Base-by-base conservation (phyloP, 1,140 invertebrate species). In the Eriocheir sinensis region DNA sequence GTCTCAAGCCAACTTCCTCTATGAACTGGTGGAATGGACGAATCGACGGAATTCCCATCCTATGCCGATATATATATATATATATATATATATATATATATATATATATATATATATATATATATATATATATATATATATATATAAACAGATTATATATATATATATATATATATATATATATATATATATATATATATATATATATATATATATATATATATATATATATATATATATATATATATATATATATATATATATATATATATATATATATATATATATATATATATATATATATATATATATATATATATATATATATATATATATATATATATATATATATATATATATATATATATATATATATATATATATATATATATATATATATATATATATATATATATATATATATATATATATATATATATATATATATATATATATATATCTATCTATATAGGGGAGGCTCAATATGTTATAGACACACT, bases 251-350 rank as follows among this genome's bases (percentile, higher is more conserved):
- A 38, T 89, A 89, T 89, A 48, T 89, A 89, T 89, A 89, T 89
- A 89, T 89, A 89, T 89, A 89, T 89, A 89, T 89, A 89, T 89
- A 89, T 89, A 89, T 89, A 89, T 89, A 89, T 89, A 89, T 89
- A 89, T 89, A 89, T 89, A 89, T 89, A 89, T 48, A 89, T 48
- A 89, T 48, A 89, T 48, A 89, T 48, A 89, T 48, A 89, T 27
- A 89, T 48, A 89, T 48, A 89, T 48, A 89, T 48, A 89, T 48
- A 89, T 48, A 89, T 89, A 89, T 89, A 89, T 89, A 41, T 89
- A 89, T 89, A 89, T 89, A 89, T 89, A 89, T 89, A 89, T 89
- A 89, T 89, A 89, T 89, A 89, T 89, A 41, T 41, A 89, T 89
- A 89, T 89, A 89, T 40, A 41, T 89, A 41, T 40, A 41, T 89